Conservation (phyloP, 2,888 invertebrate species). For the Oscheius sp. region DNA sequence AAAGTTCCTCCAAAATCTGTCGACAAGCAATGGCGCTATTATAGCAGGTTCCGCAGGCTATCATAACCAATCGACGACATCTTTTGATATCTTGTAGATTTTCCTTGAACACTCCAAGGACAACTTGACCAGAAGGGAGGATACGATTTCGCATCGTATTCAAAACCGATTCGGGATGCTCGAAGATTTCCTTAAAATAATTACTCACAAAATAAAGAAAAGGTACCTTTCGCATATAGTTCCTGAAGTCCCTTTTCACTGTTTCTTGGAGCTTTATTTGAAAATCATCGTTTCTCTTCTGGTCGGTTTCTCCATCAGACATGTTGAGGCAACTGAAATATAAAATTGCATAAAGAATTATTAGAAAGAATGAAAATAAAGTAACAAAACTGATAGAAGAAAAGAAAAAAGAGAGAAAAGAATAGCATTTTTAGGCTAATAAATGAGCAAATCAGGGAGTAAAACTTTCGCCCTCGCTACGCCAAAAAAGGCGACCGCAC, state of each 20-base stretch:
- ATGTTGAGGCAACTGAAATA: constrained; percentile 37
- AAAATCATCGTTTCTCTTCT: constrained; percentile 78
- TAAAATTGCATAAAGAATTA: no score
- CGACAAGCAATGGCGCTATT: constrained; percentile 89
- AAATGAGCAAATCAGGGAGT: no score
- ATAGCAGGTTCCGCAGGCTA: constrained; percentile 98
- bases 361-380: no score
- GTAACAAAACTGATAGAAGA: no score
- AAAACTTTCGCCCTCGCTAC: no score
- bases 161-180: constrained; percentile 97
- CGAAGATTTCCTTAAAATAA: constrained; percentile 95
- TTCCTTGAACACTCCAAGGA: constrained; percentile 96
- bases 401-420: no score
- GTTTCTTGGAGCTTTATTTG: constrained; percentile 99
- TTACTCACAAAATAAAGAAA: no score
- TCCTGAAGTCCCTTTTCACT: constrained; percentile 92
- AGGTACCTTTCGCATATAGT: constrained; percentile 88
- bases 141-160: constrained; percentile 99
- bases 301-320: constrained; percentile 80
- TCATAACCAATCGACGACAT: constrained; percentile 92
- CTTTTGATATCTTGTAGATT: constrained; percentile 96
- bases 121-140: constrained; percentile 77
- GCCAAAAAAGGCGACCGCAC: no score
- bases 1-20: constrained; percentile 91
- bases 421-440: no score